phyloP scores from a whole-genome alignment of 1,140 invertebrate species.

The Drosophila lowei region DNA sequence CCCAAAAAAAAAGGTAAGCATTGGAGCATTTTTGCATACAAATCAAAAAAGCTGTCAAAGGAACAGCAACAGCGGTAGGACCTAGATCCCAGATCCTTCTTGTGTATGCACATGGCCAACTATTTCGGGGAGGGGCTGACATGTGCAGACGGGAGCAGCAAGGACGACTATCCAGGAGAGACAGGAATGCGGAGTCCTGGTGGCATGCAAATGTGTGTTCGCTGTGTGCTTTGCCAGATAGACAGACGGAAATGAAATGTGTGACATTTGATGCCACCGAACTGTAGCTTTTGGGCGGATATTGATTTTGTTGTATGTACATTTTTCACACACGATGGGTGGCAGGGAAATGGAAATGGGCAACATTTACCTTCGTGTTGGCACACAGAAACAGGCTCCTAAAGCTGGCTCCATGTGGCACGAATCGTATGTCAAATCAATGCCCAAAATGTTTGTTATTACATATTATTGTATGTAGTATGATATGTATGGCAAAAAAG shows the following conservation, averaged over 20 bases:
- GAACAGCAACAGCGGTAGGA: not conserved
- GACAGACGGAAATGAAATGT: conserved; percentile 69
- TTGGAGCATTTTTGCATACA: conserved; percentile 14
- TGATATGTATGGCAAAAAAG: too few species aligned
- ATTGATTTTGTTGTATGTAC: conserved; percentile 56
- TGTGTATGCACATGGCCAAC: conserved; percentile 16
- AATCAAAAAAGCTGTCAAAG: conserved; percentile 36
- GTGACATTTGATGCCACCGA: conserved; percentile 48
- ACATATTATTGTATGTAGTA: too few species aligned
- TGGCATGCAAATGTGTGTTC: conserved; percentile 39
- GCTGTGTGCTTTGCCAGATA: conserved; percentile 20
- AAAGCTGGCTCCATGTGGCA: conserved; percentile 4
- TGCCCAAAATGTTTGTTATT: not conserved
- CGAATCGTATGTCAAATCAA: conserved; percentile 30
- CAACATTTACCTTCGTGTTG: conserved; percentile 25
- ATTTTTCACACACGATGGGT: conserved; percentile 9
- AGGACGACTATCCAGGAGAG: conserved; percentile 1
- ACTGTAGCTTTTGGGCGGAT: conserved; percentile 38
- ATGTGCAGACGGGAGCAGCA: conserved; percentile 12
- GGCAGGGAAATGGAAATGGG: conserved; percentile 12
- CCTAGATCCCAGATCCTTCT: not conserved
- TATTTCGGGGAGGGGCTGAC: conserved; percentile 27
- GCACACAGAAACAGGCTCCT: not conserved
- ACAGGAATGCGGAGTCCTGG: too few species aligned
- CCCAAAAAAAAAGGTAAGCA: not conserved